Evolutionary conservation across 2,797 vertebrate species (phyloP), one percentile per base, ranked within the genome.

Genomic region (Neopelma chrysocephalum): DNA sequence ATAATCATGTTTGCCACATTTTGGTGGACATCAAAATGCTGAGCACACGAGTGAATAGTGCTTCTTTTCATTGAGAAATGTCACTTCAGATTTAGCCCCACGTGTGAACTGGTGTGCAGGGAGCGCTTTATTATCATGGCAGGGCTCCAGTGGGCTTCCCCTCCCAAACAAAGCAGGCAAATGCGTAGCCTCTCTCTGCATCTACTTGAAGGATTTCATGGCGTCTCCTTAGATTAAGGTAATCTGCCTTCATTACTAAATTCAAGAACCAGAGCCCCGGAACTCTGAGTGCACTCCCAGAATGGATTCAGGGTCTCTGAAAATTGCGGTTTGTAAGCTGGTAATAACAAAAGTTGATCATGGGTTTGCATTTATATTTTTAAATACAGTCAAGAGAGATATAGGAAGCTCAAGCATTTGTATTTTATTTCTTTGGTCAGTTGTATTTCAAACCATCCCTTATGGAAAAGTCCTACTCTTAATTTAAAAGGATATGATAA

Each of bases 151-250:
- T 54, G 92, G 89, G 78, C 88, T 91, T 93, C 87, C 93, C 58
- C 83, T 89, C 77, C 81, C 62, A 26, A 87, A 92, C 89, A 96
- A 82, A 89, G 90, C 78, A 32, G 65, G 69, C 86, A 45, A 79
- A 77, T 45, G 90, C 19, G 0, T 45, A 15, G n/a, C 85, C 31
- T 45, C 68, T 48, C 17, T 69, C 71, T 87, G 82, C 80, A 40
- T 61, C 66, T 57, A 43, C 62, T 82, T 82, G 56, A 76, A 89
- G 88, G 92, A 96, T 96, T 97, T 97, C 95, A 96, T 95, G 96
- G 95, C 58, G 22, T 96, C 97, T 87, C 82, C 84, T 97, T 94
- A 77, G 38, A 95, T 97, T 96, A 97, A 81, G 87, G 70, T 97
- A 96, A 96, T 93, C 87, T 94, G 61, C 82, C 90, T 85, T 95